phyloP scores from a whole-genome alignment of 2,113 vertebrate species.

The Indicator indicator region DNA sequence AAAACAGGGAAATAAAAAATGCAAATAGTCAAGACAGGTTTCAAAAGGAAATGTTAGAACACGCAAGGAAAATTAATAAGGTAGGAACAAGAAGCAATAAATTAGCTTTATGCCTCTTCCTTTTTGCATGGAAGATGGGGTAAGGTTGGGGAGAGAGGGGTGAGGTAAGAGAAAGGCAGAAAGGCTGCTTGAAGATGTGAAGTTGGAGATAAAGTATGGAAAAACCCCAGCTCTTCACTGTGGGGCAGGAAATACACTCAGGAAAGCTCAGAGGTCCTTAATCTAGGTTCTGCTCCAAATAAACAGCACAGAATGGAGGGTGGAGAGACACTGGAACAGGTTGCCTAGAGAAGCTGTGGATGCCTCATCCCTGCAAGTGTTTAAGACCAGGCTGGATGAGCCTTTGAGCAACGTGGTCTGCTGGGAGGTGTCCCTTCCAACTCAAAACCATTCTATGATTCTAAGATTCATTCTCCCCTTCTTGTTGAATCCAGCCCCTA shows the following conservation, averaged over 20 bases:
- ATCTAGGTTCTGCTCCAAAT: not conserved
- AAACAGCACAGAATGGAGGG: too few species aligned
- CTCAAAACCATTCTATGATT: too few species aligned
- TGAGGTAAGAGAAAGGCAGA: not conserved
- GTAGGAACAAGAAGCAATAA: not conserved
- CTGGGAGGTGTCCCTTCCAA: too few species aligned
- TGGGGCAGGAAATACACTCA: not conserved
- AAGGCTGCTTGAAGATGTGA: not conserved
- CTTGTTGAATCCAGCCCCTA: not conserved
- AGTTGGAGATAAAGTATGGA: not conserved
- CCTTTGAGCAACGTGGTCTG: too few species aligned
- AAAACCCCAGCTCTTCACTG: not conserved
- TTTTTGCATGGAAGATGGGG: not conserved
- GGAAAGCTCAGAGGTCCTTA: not conserved
- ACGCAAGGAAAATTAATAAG: not conserved
- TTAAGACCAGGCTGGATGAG: too few species aligned
- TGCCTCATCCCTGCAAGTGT: too few species aligned
- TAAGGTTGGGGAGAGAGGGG: not conserved
- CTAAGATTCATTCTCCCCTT: not conserved
- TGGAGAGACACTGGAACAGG: too few species aligned
- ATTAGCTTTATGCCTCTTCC: not conserved
- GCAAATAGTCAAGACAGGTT: not conserved
- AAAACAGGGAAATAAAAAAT: not conserved
- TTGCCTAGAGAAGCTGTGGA: too few species aligned
- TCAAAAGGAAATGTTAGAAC: not conserved